Evolutionary conservation across 2,888 invertebrate species (phyloP), one percentile per base, ranked within the genome.

Genomic region (Drosophila diplacantha): DNA sequence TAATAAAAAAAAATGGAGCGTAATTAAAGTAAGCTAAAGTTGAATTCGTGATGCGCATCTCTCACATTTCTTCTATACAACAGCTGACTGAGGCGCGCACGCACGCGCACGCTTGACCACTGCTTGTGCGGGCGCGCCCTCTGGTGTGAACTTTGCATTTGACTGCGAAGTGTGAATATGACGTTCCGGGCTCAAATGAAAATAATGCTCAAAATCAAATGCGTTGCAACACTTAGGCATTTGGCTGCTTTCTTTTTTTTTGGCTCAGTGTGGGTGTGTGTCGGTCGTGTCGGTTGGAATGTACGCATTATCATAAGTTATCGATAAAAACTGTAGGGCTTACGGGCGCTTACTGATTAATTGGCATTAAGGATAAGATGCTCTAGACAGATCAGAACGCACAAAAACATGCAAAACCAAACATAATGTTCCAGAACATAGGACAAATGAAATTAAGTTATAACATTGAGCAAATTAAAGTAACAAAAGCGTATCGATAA

Each of bases 361-460:
- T 14, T 43, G 44, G 44, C 31, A 20, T 58, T 16, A 49, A 5
- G 55, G 55, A 24, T 54, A 43, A 18, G 43, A 54, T 54, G 58
- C 58, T 58, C 58, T 54, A 58, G 55, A 59, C 46, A 37, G 35
- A 20, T 54, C 55, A 58, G 38, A 73, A 68, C 71, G 68, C 74
- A 75, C 72, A 77, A 73, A 75, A 72, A 68, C 81, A 83, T 82
- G 79, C 81, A 79, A 74, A 72, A 68, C 63, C 29, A 41, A 26
- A 66, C 49, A 53, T 63, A 65, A 70, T 49, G 35, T 43, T 46
- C 58, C 14, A 52, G 54, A 55, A 34, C 61, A 62, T 16, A 46
- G 32, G 63, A 49, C 49, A 59, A 54, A 60, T 35, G 24, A 46
- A 58, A 57, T 39, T 2, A 29, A 46, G 55, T 55, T n/a, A 16